Base-by-base conservation (phyloP, 2,113 vertebrate species). In the Hemibagrus wyckioides region DNA sequence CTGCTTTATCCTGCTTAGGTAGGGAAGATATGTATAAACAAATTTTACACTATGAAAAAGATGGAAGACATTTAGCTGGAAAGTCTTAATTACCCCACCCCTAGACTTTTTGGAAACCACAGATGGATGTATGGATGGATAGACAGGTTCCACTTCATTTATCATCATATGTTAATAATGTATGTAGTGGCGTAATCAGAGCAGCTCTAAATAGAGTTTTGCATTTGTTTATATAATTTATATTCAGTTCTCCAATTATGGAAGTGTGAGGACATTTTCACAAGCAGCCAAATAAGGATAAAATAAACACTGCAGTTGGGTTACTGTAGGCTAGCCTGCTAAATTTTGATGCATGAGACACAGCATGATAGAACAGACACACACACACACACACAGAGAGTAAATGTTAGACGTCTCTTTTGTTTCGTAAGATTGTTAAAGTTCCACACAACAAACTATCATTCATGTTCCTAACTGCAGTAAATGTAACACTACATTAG, bases 261-360 rank as follows among this genome's bases (percentile, higher is more conserved):
- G 25, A 2, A 77, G 28, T 7, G 13, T 9, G 28, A 54, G n/a
- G 4, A 30, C 39, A 82, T 82, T 57, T 54, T 23, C 21, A 80
- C 52, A 56, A 56, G 15, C 17, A 23, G 76, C 8, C 50, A 80
- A 36, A 36, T 81, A 82, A 82, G 25, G 14, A 82, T 65, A 82
- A 76, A 77, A 50, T 77, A 52, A 9, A 19, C 28, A 30, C 48
- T 77, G 44, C 14, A 8, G 50, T n/a, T 1, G 48, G 76, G 48
- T 28, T 56, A 80, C 36, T 56, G 67, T 67, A 6, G 61, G 41
- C 61, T 52, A 6, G 30, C 9, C 30, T 48, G 41, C 10, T 30
- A 83, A 50, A 75, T 59, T 30, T 57, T 57, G n/a, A 85, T 75
- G 36, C 69, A 39, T 84, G 19, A 84, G n/a, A 69, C 17, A 71